A percentile compares a stretch with the other conserved stretches of the same genome.
These are phyloP conservation scores for Drosophila meridiana DNA, from an alignment of 2,888 invertebrate species.

Conservation along the genomic window DNA sequence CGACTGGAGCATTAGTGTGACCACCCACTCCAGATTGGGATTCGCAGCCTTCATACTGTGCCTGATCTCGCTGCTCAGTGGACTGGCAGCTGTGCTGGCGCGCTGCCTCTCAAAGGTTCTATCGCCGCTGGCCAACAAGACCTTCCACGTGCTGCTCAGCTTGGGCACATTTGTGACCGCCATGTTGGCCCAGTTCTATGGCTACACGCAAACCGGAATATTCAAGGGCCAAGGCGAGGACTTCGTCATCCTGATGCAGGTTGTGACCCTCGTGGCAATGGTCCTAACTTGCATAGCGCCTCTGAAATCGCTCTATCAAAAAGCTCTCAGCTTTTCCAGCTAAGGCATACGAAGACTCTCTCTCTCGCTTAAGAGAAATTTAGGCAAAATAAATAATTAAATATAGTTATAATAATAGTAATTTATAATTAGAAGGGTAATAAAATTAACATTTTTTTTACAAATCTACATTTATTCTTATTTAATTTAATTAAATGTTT, in stretches of 20 bases:
- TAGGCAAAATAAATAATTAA: not conserved
- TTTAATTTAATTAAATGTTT: not conserved
- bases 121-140: conserved; percentile 78
- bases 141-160: conserved; percentile 76
- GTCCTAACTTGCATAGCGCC: conserved; percentile 76
- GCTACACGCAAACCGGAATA: conserved; percentile 73
- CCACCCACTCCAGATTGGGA: conserved; percentile 63
- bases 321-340: conserved; percentile 48
- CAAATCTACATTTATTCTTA: not conserved
- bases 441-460: not conserved
- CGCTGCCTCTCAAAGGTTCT: conserved; percentile 47
- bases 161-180: conserved; percentile 75
- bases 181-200: conserved; percentile 79
- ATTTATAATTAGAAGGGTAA: not conserved
- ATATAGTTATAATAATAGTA: not conserved
- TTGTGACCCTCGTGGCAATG: conserved; percentile 71
- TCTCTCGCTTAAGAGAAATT: not conserved
- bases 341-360: conserved; percentile 10
- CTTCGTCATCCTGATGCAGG: conserved; percentile 71
- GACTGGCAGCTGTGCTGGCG: conserved; percentile 70
- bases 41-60: conserved; percentile 79
- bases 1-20: conserved; percentile 59
- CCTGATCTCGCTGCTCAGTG: conserved; percentile 73
- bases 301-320: conserved; percentile 72
- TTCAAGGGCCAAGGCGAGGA: conserved; percentile 64